phyloP scores from a whole-genome alignment of 2,888 invertebrate species.

The Chirona hameri region DNA sequence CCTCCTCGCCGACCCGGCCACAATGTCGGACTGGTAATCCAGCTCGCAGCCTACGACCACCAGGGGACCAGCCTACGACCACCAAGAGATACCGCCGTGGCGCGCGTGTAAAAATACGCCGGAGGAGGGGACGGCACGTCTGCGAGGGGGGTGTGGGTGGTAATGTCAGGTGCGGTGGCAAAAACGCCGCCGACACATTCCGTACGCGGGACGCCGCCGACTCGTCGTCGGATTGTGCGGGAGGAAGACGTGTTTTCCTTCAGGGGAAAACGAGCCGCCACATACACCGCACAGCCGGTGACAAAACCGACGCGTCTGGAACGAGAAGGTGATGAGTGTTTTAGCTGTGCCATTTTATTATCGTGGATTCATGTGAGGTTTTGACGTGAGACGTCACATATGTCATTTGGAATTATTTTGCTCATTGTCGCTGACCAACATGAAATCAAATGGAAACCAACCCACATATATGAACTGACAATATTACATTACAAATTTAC shows the following conservation, averaged over 20 bases:
- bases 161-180: neutral
- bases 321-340: too few relatives aligned
- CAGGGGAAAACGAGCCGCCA: neutral
- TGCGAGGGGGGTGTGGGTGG: neutral
- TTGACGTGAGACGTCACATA: too few relatives aligned
- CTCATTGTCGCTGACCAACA: too few relatives aligned
- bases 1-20: neutral
- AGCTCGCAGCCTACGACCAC: neutral
- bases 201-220: neutral
- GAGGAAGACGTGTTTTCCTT: neutral
- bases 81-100: neutral
- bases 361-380: too few relatives aligned
- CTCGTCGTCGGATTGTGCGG: neutral
- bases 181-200: slow-evolving; percentile 3
- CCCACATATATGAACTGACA: too few relatives aligned
- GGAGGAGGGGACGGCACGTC: neutral
- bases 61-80: neutral
- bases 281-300: neutral
- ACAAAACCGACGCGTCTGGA: too few relatives aligned
- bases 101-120: neutral
- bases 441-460: too few relatives aligned
- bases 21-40: neutral
- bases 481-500: too few relatives aligned
- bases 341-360: too few relatives aligned
- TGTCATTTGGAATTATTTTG: too few relatives aligned